Evolutionary conservation across 1,140 invertebrate species (phyloP), one percentile per base, ranked within the genome.

Genomic region (Orius laevigatus): DNA sequence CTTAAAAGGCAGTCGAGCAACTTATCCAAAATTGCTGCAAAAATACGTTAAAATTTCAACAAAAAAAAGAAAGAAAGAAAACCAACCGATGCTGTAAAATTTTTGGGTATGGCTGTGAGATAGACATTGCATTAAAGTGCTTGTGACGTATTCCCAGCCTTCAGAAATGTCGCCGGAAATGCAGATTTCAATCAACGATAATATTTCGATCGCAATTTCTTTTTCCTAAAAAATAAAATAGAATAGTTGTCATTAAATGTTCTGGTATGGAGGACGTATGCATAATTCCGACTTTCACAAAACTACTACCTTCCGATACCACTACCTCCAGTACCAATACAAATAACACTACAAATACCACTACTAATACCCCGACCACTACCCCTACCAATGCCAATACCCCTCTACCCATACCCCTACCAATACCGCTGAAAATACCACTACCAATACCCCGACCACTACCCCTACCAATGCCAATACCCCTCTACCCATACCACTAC

Each of bases 41-140:
- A 55, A 36, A 4, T 4, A 39, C 10, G 3, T 16, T 16, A 16
- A 3, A 4, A 3, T 16, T 39, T 39, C 34, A 10, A 2, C n/a
- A 59, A 34, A 52, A 56, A 50, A 52, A 51, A 50, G 33, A n/a
- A 49, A 52, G 5, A 34, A 46, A 44, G 45, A 4, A 46, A 18
- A 51, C 35, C 25, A 38, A 71, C 70, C 68, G 46, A 73, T 59
- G 58, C 71, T 72, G 53, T 71, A 73, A 56, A 70, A 71, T 55
- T 70, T 63, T 52, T 71, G 65, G 19, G 59, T 54, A 19, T 64
- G 59, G 50, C 56, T 62, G 20, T 59, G 50, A 35, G 49, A 45
- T 2, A 59, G 45, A 38, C 60, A 62, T 19, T 61, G 58, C 8
- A 60, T 46, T 20, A 66, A 55, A 6, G 58, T 57, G 41, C 56